Evolutionary conservation across 2,113 vertebrate genomes (phyloP).

Genomic region (Gobiocypris rarus): DNA sequence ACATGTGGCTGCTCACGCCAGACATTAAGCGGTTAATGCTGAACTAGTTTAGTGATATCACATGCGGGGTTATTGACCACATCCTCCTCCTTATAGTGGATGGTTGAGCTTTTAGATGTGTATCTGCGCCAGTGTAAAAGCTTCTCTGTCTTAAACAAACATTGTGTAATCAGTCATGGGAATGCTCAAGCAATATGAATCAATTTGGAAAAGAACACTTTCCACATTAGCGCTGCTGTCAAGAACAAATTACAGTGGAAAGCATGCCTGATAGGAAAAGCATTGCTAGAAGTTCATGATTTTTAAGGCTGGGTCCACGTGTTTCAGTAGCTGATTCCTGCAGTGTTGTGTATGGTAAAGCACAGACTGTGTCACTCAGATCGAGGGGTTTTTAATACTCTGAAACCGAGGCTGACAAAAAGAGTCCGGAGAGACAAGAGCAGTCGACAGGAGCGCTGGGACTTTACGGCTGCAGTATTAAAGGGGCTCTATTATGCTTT

Average conservation of each 20-base stretch:
- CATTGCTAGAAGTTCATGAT: not conserved
- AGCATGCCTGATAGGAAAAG: not conserved
- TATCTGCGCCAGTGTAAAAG: constrained; percentile 67
- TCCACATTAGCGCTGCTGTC: constrained; percentile 55
- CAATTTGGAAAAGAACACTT: constrained; percentile 51
- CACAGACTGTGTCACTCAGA: constrained; percentile 52
- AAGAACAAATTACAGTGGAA: constrained; percentile 25
- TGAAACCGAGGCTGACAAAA: not conserved
- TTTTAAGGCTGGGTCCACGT: not conserved
- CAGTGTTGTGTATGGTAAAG: not conserved
- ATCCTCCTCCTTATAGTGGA: constrained; percentile 66
- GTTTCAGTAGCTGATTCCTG: not conserved
- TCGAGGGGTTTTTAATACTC: not conserved
- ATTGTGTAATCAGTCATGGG: constrained; percentile 70
- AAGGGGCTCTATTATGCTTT: not conserved
- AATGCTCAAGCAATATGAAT: constrained; percentile 44
- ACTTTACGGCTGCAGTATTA: not conserved
- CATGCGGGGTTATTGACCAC: constrained; percentile 75
- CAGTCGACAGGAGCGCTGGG: not conserved
- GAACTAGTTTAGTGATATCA: constrained; percentile 81
- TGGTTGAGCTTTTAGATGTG: constrained; percentile 72
- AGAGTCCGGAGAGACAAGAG: constrained; percentile 1
- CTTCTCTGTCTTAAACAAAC: constrained; percentile 71
- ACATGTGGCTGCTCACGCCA: constrained; percentile 71
- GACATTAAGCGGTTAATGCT: constrained; percentile 81